Evolutionary conservation across 2,113 vertebrate genomes (phyloP), one percentile per base, ranked within the genome.

Genomic region (Cochlearius cochlearius): DNA sequence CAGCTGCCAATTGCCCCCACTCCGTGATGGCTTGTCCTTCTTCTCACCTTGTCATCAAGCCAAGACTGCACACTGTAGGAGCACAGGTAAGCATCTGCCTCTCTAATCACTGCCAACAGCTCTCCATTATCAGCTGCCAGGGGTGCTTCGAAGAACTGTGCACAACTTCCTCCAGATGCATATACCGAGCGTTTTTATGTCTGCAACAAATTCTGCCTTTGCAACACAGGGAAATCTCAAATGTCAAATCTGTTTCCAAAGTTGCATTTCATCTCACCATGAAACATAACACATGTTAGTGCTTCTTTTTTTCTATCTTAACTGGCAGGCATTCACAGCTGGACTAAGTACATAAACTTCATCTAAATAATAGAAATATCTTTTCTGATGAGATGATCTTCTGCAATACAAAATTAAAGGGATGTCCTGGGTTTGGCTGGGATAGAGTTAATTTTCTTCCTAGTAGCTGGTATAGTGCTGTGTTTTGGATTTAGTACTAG

Each of bases 1-100:
- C 97, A 98, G 97, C 97, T 98, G 98, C 97, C 98, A 97, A 98
- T 96, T 98, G 97, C 97, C 97, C 97, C 94, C 97, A 96, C 96
- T 97, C 98, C 97, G 97, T 25, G 96, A 98, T 75, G 95, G 78
- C 92, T 97, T 98, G 97, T 98, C 98, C 98, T 98, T 98, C 98
- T 96, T 96, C 92, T 98, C 98, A 98, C 98, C 98, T 98, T 98
- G 98, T 98, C 98, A 97, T 95, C 43, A 77, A 97, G 98, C 98
- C 98, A 98, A 97, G 95, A 88, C 86, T 97, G 88, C 87, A 97
- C 97, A 77, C 98, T 58, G 95, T 94, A 88, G 98, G 98, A 98
- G 97, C 43, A 90, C 97, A 98, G 98, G 98, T 98, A 97, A 98
- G 98, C 98, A 98, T 98, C 98, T 98, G 98, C 97, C 97, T 97